Percentiles rank a stretch among this genome's conserved stretches.
Conservation (phyloP, 2,888 invertebrate genomes). For the Notocelia uddmanniana region DNA sequence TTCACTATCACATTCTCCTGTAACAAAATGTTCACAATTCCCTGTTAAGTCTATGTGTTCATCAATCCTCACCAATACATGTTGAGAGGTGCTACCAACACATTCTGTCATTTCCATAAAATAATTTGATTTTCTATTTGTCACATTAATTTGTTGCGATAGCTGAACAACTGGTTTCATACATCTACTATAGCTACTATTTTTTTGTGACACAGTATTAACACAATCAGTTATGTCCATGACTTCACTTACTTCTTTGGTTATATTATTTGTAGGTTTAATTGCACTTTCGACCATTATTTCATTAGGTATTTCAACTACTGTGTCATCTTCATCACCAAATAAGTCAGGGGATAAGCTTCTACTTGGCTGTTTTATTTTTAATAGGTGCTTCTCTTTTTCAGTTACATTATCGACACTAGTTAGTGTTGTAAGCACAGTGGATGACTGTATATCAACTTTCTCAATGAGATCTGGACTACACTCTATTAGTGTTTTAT, state of each 20-base stretch:
- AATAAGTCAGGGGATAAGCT: constrained; percentile 80
- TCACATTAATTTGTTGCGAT: constrained; percentile 55
- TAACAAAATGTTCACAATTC: constrained; percentile 48
- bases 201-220: constrained; percentile 48
- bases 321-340: constrained; percentile 70
- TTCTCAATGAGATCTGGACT: constrained; percentile 8
- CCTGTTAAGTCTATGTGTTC: constrained; percentile 62
- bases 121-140: constrained; percentile 66
- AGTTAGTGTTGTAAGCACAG: background rate
- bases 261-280: constrained; percentile 24
- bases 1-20: constrained; percentile 48
- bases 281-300: constrained; percentile 15
- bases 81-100: constrained; percentile 56
- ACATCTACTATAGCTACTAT: constrained; percentile 26
- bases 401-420: background rate
- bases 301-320: constrained; percentile 34
- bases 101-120: constrained; percentile 77
- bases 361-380: constrained; percentile 54
- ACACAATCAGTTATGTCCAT: constrained; percentile 70
- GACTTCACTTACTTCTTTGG: constrained; percentile 51
- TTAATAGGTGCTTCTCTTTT: constrained; percentile 38
- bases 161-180: constrained; percentile 46
- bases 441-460: background rate
- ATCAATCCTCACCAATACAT: constrained; percentile 46
- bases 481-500: constrained; percentile 29